Evolutionary conservation across 2,888 invertebrate genomes (phyloP), one percentile per base, ranked within the genome.

Genomic region (Harpagoxenus sublaevis): DNA sequence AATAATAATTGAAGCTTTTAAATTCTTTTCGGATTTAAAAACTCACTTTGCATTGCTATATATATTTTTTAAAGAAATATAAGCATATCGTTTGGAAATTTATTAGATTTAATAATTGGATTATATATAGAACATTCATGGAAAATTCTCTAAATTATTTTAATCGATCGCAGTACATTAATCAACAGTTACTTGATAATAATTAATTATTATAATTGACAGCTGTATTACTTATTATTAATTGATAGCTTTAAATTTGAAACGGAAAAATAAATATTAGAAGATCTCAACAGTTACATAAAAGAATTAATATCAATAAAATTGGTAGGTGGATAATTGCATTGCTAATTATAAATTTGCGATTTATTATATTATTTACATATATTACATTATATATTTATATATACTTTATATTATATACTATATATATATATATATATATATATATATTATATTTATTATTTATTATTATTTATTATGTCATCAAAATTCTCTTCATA

Each of bases 301-400:
- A 45, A 31, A 68, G 6, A 6, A 68, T 51, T 31, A 18, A 51
- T n/a, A 51, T 31, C 6, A 18, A 35, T 51, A 23, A 66, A n/a
- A 70, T 51, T 31, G 12, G 2, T 12, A n/a, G 60, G 3, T 15
- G 31, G 3, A 71, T 15, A 15, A 39, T 15, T 55, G 15, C 53
- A 15, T n/a, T 71, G 8, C 23, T 68, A 51, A 51, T 71, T 71
- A 71, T 71, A 71, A 70, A 51, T 31, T 51, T n/a, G 10, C 51
- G 12, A 71, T 68, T 68, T 31, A 51, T 68, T 51, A 51, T 18
- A 48, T 68, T 42, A 48, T 31, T 60, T 31, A 60, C 15, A 23
- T 23, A 23, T 35, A 35, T 35, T 35, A 35, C 35, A 35, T 35
- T 35, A 35, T 35, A 35, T 3, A 23, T n/a, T 3, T 60, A 60